These are phyloP conservation scores for Herminia tarsipennalis DNA, from an alignment of 2,888 invertebrate species.

Conservation along the genomic window DNA sequence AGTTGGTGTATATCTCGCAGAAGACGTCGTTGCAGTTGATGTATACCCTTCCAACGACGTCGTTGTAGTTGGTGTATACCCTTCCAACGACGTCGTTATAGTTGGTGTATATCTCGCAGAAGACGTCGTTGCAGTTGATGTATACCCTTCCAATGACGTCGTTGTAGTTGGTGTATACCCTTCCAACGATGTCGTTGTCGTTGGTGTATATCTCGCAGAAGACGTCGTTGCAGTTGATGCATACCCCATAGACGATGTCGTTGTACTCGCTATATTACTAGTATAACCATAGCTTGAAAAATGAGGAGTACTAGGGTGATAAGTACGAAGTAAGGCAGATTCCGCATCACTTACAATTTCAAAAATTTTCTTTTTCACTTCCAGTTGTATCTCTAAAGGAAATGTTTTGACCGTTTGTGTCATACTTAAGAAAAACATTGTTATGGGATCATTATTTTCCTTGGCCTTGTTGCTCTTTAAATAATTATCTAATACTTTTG, in stretches of 20 bases:
- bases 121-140: no score
- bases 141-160: no score
- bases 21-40: slow-evolving; percentile 12
- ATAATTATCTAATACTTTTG: slow-evolving; percentile 22
- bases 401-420: slow-evolving; percentile 19
- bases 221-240: no score
- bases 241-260: no score
- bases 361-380: slow-evolving; percentile 12
- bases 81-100: slow-evolving; percentile 9
- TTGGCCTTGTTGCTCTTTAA: slow-evolving; percentile 21
- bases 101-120: no score
- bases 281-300: slow-evolving; percentile 20
- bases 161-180: no score
- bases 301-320: slow-evolving; percentile 24
- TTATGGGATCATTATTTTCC: slow-evolving; percentile 22
- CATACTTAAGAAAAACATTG: slow-evolving; percentile 19
- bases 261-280: slow-evolving; percentile 19
- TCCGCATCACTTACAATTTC: slow-evolving; percentile 17
- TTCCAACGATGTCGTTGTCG: no score
- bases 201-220: no score
- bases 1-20: no score
- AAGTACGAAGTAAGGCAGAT: slow-evolving; percentile 19
- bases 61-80: slow-evolving; percentile 16
- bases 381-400: slow-evolving; percentile 15
- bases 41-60: slow-evolving; percentile 12